Evolutionary conservation across 2,888 invertebrate species (phyloP).

Genomic region (Anagyrus pseudococci): DNA sequence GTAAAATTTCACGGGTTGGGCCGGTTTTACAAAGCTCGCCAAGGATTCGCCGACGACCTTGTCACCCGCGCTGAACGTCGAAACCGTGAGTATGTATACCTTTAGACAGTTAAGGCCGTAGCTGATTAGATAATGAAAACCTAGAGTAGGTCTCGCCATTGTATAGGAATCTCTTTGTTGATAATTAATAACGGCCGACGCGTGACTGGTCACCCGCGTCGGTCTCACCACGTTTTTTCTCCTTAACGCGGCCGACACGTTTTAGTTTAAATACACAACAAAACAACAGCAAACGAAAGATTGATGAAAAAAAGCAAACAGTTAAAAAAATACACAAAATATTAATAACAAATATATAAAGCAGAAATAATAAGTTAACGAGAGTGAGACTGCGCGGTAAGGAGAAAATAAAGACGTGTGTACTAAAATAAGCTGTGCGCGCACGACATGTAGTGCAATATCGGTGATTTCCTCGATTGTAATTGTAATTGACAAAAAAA

Average conservation of each 20-base stretch:
- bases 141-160: slow-evolving; percentile 53
- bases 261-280: slow-evolving; percentile 30
- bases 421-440: slow-evolving; percentile 35
- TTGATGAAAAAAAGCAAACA: no score
- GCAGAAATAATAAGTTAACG: slow-evolving; percentile 23
- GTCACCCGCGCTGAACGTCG: slow-evolving; percentile 52
- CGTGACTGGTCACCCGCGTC: slow-evolving; percentile 42
- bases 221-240: slow-evolving; percentile 27
- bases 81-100: slow-evolving; percentile 60
- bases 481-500: slow-evolving; percentile 17
- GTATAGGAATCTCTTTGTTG: slow-evolving; percentile 61
- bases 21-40: slow-evolving; percentile 24
- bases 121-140: slow-evolving; percentile 54
- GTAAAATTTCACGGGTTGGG: not conserved
- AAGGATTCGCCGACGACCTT: slow-evolving; percentile 37
- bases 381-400: slow-evolving; percentile 44
- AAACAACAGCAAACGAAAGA: no score
- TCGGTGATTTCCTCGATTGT: slow-evolving; percentile 42
- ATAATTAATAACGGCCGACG: slow-evolving; percentile 47
- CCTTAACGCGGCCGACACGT: slow-evolving; percentile 37
- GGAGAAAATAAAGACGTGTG: slow-evolving; percentile 25
- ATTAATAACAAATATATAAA: slow-evolving; percentile 19
- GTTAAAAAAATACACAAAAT: no score
- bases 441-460: slow-evolving; percentile 51
- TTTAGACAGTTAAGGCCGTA: slow-evolving; percentile 57